Conservation (phyloP, 2,888 invertebrate genomes). For the Dermolepida albohirtum region DNA sequence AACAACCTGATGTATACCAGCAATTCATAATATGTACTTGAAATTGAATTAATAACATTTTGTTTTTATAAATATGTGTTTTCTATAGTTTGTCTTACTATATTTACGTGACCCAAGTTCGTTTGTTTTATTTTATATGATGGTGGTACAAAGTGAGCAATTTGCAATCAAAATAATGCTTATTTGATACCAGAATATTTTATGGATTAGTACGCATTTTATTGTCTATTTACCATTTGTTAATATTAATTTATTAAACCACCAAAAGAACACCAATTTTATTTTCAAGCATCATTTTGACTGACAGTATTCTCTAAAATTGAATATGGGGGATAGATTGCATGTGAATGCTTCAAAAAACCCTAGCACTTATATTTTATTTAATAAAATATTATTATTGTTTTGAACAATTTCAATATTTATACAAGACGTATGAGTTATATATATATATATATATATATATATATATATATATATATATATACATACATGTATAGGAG, state of each 20-base stretch:
- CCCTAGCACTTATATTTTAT: neutral
- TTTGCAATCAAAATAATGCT: conserved; percentile 18
- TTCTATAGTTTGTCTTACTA: conserved; percentile 25
- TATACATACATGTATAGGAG: neutral
- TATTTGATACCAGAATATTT: neutral
- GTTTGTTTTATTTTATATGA: conserved; percentile 17
- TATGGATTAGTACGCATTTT: neutral
- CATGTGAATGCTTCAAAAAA: neutral
- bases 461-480: too few relatives aligned
- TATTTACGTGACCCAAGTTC: conserved; percentile 12
- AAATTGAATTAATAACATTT: conserved; percentile 56
- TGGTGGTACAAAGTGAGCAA: neutral
- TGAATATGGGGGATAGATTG: neutral
- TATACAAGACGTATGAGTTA: neutral
- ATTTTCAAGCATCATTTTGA: conserved; percentile 31
- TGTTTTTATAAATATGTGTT: conserved; percentile 56
- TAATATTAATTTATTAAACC: conserved; percentile 6
- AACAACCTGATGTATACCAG: too few relatives aligned
- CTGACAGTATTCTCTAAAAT: neutral
- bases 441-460: too few relatives aligned
- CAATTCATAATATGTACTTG: conserved; percentile 52
- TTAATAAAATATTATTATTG: conserved; percentile 7
- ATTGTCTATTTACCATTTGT: neutral
- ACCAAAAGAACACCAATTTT: too few relatives aligned
- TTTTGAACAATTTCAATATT: conserved; percentile 6